Evolutionary conservation across 1,140 invertebrate species (phyloP), one percentile per base, ranked within the genome.

Genomic region (Periplaneta americana): DNA sequence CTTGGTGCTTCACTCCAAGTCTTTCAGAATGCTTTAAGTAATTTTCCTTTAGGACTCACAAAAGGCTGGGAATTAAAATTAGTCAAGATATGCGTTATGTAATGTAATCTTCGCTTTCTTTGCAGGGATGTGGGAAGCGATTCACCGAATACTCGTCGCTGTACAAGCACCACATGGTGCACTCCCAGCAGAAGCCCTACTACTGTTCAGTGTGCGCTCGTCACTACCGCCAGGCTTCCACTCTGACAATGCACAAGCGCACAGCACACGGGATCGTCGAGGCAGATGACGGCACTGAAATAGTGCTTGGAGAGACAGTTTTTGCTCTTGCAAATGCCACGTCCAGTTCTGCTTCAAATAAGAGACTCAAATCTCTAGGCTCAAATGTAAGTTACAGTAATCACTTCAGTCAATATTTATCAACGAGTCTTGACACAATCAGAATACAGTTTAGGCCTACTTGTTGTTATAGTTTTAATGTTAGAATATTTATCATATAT

Each of bases 141-240:
- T 95, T 95, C 84, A 94, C 94, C 4, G 94, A 95, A 85, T 95
- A 95, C 86, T 94, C 93, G 75, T 94, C 92, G 84, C 88, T 94
- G 28, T 94, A 94, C 85, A 94, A 94, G 86, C 94, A 95, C 87
- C 91, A 93, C 85, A 89, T 93, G 34, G 93, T 93, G 31, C 93
- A 93, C 84, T 92, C 91, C 8, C 90, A 92, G 80, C 88, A 90
- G 80, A 92, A 92, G 83, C 91, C 91, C 31, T 93, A 92, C 83
- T 88, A 88, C 57, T 93, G 92, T 83, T 88, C 88, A 79, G 85
- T 91, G 13, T 93, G 93, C 85, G 89, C 88, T 1, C 90, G 91
- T 82, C 91, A 89, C 36, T 93, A 93, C 83, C 85, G 92, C 18
- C 92, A 93, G 85, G 90, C 89, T 15, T 93, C 91, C 15, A 93